Evolutionary conservation across 2,888 invertebrate species (phyloP), one percentile per base, ranked within the genome.

Genomic region (Machimus rusticus): DNA sequence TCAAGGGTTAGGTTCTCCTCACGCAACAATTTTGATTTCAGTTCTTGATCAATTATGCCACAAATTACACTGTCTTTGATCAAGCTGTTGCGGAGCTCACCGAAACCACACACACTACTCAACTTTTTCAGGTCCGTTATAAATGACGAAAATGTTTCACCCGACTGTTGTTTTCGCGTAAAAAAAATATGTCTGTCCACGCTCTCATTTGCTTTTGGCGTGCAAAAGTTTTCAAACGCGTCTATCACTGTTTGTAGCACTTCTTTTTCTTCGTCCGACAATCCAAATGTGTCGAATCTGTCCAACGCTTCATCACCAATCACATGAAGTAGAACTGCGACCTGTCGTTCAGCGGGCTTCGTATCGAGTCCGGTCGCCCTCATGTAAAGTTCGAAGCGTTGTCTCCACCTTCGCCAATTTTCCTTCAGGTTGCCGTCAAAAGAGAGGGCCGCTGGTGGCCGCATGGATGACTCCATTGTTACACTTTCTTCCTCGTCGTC

Each of bases 221-320:
- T 78, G 78, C 78, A 78, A 19, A 78, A 78, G 1, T 78, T 78
- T 43, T 78, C 78, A 43, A 78, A 78, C n/a, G 78, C 78, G 19
- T 34, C 78, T 16, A 78, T 39, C 34, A 78, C 43, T 43, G 0
- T 39, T 39, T 39, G 16, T 39, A 39, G 74, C 23, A 31, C 74
- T 12, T 28, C 31, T 31, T 74, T 74, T 31, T 74, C 74, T 0
- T 23, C 74, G 28, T 74, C 74, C 31, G 74, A 31, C 74, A 19
- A 74, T 14, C 31, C 19, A 74, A 74, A 74, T 12, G 74, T 74
- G 74, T 74, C 74, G 74, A 74, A 74, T 74, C 74, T 31, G 28
- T 74, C 31, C 74, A 74, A 74, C 31, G 74, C 74, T n/a, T 74
- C 74, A 0, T 74, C 74, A 9, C 74, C 31, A 31, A 74, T 74